A percentile compares a stretch with the other conserved stretches of the same genome.
These are phyloP conservation scores for Apamea crenata DNA, from an alignment of 2,888 invertebrate species.

Conservation along the genomic window DNA sequence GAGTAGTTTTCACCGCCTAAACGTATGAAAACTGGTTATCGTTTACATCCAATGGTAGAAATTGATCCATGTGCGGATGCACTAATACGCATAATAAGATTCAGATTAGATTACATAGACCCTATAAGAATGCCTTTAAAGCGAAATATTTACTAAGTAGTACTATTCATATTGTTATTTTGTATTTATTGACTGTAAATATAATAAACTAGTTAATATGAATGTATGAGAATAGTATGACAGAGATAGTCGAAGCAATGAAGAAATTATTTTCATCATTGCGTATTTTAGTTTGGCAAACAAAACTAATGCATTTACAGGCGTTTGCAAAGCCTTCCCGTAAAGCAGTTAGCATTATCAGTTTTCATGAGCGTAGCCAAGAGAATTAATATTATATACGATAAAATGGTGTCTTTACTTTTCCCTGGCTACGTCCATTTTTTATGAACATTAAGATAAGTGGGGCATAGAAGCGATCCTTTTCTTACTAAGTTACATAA, in stretches of 20 bases:
- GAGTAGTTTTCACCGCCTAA: background rate
- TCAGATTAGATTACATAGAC: conserved; percentile 16
- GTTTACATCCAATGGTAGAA: too few relatives aligned
- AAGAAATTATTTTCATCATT: conserved; percentile 14
- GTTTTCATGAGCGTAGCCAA: conserved; percentile 30
- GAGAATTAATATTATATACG: conserved; percentile 5
- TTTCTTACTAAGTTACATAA: conserved; percentile 20
- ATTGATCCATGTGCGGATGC: background rate
- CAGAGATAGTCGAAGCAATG: conserved; percentile 54
- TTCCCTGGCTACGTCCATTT: conserved; percentile 18
- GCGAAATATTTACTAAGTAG: background rate
- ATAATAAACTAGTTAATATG: conserved; percentile 61
- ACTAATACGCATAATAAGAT: background rate
- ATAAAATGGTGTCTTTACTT: conserved; percentile 15
- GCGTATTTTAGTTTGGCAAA: conserved; percentile 46
- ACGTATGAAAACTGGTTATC: background rate
- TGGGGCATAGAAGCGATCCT: conserved; percentile 51
- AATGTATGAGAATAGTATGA: conserved; percentile 61
- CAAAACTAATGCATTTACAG: conserved; percentile 41
- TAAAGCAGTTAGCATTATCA: conserved; percentile 36
- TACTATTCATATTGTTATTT: background rate
- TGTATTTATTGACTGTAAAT: conserved; percentile 1
- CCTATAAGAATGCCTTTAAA: conserved; percentile 20
- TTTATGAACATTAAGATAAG: conserved; percentile 9
- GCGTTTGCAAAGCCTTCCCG: conserved; percentile 25